Evolutionary conservation across 2,797 vertebrate species (phyloP), one percentile per base, ranked within the genome.

Genomic region (Lindbergichthys nudifrons): DNA sequence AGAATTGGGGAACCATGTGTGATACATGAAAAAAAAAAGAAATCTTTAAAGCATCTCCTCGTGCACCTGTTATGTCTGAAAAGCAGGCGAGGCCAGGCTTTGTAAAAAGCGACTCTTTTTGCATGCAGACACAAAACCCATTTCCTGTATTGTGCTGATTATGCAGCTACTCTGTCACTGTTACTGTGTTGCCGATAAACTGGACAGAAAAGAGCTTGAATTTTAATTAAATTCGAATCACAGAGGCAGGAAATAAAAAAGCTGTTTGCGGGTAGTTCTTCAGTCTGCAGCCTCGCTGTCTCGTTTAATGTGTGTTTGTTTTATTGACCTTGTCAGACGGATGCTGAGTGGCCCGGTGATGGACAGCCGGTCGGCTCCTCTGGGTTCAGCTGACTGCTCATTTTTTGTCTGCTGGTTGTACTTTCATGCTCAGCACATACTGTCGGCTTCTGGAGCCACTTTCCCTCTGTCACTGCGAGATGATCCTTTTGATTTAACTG

Each of bases 301-400:
- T 79, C 51, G 1, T 59, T 51, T 59, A 0, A 32, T 30, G 63
- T 21, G 63, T 41, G 75, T 66, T 77, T 65, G 77, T 71, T 75
- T 70, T 77, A 77, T 68, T 65, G 83, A 86, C 80, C 81, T 77
- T 73, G 86, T 83, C 81, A 51, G 56, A 19, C 51, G 32, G 62
- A 64, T 60, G 89, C 76, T 86, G 87, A 81, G 77, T 64, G 64
- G 67, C 62, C 57, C 15, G 6, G 36, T 79, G 86, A 87, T 39
- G 1, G 84, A 87, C 83, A 77, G 78, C 73, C 78, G 23, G 39
- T 60, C 43, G 83, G 77, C 73, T 80, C 73, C 70, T 70, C n/a
- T 16, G 48, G 67, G 46, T 64, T 79, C 61, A 42, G 75, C 79
- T 68, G 72, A 81, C 73, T 74, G 77, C 18, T 60, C 72, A 10